Conservation (phyloP, 1,140 invertebrate species). For the Aradophagus sp. region DNA sequence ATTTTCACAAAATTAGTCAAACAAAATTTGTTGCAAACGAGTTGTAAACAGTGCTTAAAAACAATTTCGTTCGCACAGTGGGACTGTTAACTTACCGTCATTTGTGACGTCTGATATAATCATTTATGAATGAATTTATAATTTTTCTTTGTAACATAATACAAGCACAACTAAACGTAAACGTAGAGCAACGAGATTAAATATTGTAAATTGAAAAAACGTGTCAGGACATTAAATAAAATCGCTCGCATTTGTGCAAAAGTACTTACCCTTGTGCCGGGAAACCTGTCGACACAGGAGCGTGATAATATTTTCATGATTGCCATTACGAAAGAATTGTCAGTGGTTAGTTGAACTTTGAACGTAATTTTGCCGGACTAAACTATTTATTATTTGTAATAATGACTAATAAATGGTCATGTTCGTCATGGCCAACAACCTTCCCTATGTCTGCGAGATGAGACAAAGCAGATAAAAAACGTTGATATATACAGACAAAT, state of each 20-base stretch:
- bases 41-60: too few species aligned
- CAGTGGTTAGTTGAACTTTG: conserved; percentile 8
- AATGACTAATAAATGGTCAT: conserved; percentile 51
- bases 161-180: conserved; percentile 11
- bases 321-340: conserved; percentile 44
- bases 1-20: too few species aligned
- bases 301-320: conserved; percentile 63
- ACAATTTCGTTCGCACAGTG: too few species aligned
- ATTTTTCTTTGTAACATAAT: background rate
- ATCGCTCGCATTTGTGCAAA: conserved; percentile 9
- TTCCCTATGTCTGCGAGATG: conserved; percentile 30
- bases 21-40: too few species aligned
- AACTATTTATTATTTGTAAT: conserved; percentile 48
- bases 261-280: conserved; percentile 63
- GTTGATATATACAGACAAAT: conserved; percentile 9
- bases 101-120: too few species aligned
- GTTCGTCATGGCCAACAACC: conserved; percentile 47
- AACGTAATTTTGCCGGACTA: conserved; percentile 42
- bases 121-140: conserved; percentile 21
- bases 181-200: conserved; percentile 19
- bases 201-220: conserved; percentile 21
- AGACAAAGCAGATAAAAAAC: conserved; percentile 37
- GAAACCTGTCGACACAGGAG: conserved; percentile 56
- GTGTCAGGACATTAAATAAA: conserved; percentile 6
- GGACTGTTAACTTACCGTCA: too few species aligned